Evolutionary conservation across 2,113 vertebrate species (phyloP), one percentile per base, ranked within the genome.

Genomic region (Ranitomeya imitator): DNA sequence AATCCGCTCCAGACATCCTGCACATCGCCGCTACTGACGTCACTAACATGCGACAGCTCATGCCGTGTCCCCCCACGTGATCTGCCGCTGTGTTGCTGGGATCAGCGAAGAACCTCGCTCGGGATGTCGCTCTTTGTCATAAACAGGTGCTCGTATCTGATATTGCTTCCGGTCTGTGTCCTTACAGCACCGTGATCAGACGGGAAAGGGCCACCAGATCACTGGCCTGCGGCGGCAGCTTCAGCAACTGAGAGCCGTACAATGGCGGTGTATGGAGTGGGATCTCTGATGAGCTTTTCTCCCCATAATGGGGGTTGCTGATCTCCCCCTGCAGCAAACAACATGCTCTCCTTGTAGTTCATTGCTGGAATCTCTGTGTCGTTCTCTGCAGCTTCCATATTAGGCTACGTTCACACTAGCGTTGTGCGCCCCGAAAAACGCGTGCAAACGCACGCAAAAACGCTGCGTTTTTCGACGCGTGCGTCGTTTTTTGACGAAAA

Each of bases 101-200:
- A 26, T 23, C 59, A 12, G 10, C 76, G 31, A 6, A 51, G 60
- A 65, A 11, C 57, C 52, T 11, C 13, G 12, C 4, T 54, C 54
- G 10, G 37, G 26, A 88, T 88, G 87, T 77, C 87, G 12, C 87
- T 88, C 37, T 88, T 88, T 69, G 73, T 84, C 31, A 84, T 88
- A 9, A 84, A 88, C 87, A 88, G 87, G 87, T 86, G n/a, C 10
- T 52, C 1, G 15, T 45, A 76, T 76, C 4, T 63, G 37, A 45
- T 45, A 7, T 51, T 26, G 21, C 12, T 21, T 23, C 13, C 23
- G 6, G 26, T 51, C 31, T 51, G 71, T 16, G 37, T 74, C 23
- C 13, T 7, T 31, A 14, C 0, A 71, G 31, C 12, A 26, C 71
- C 14, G 13, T 31, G 4, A 4, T 45, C 26, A 12, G 69, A 26